These are phyloP conservation scores for Lethenteron camtschaticum DNA, from an alignment of 2,113 vertebrate genomes.

Conservation along the genomic window DNA sequence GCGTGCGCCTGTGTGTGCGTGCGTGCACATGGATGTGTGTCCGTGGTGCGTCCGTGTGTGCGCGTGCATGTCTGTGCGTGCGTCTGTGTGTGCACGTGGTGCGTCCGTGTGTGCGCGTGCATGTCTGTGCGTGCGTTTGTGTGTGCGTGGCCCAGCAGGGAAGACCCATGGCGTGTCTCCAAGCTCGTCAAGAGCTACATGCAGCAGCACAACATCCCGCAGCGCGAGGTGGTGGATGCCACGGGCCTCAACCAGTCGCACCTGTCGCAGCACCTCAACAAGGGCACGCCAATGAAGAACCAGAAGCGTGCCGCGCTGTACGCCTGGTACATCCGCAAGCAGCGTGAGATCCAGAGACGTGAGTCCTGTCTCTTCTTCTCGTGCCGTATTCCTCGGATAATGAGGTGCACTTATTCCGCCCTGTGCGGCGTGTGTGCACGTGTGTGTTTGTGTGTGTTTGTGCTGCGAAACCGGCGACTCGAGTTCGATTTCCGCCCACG, in stretches of 20 bases:
- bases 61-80: neutral
- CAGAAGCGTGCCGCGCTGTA: slow-evolving; percentile 81
- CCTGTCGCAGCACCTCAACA: slow-evolving; percentile 95
- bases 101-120: neutral
- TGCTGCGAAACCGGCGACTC: too few relatives aligned
- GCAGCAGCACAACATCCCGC: slow-evolving; percentile 92
- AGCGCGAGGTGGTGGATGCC: slow-evolving; percentile 89
- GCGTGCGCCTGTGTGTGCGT: neutral
- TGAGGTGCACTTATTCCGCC: too few relatives aligned
- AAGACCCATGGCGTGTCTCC: slow-evolving; percentile 78
- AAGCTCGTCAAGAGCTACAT: slow-evolving; percentile 94
- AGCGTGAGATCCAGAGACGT: slow-evolving; percentile 87
- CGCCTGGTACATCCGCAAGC: slow-evolving; percentile 91
- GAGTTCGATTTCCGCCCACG: too few relatives aligned
- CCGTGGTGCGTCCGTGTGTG: neutral
- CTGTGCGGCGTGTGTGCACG: too few relatives aligned
- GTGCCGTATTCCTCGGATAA: too few relatives aligned
- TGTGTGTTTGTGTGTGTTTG: too few relatives aligned
- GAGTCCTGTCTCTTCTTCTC: slow-evolving; percentile 23
- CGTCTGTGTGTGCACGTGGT: neutral
- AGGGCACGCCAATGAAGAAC: slow-evolving; percentile 97
- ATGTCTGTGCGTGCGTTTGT: slow-evolving; percentile 9
- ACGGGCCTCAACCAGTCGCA: slow-evolving; percentile 94
- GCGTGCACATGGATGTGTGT: neutral
- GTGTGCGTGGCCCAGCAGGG: slow-evolving; percentile 22